Evolutionary conservation across 2,113 vertebrate species (phyloP), one percentile per base, ranked within the genome.

Genomic region (Nerophis lumbriciformis): DNA sequence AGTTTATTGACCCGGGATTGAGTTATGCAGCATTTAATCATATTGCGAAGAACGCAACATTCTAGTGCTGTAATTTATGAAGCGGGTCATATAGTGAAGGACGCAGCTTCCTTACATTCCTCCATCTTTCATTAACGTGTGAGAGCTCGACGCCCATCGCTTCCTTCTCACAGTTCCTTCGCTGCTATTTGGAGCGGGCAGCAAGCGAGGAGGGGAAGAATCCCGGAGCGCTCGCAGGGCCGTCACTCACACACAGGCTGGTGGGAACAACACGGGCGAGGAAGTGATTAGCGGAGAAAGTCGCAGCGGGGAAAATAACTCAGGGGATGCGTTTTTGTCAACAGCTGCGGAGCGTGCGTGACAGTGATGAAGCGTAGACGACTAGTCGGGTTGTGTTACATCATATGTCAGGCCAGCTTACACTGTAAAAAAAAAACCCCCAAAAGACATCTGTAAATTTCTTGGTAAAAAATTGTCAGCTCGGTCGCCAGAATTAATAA

Each of bases 81-180:
- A 85, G 47, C 81, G 76, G 81, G 72, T 77, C 73, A 68, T 38
- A 64, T 62, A 58, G 59, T 75, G 68, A 64, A 13, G 67, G 52
- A 65, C 48, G 48, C 53, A 79, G 70, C 77, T 63, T 66, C 66
- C 65, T 61, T 75, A 65, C 77, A 65, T 50, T 0, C 28, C 72
- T 83, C 66, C 72, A 83, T 84, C 56, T 83, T 88, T 80, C 50
- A 86, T 76, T 68, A 83, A 60, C 66, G 63, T 35, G 48, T 44
- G 62, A 49, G 55, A 55, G 59, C 51, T 4, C 4, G 7, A 1
- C 52, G 1, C 16, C 13, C 6, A 7, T 16, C 48, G 4, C 36
- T 16, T 4, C 8, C 1, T 15, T 28, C 13, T 13, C 35, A 75
- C 53, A 28, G 13, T 47, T 62, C 38, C 48, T 78, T 65, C 59